These are phyloP conservation scores for Rhagonycha fulva DNA, from an alignment of 2,888 invertebrate species.

Conservation along the genomic window DNA sequence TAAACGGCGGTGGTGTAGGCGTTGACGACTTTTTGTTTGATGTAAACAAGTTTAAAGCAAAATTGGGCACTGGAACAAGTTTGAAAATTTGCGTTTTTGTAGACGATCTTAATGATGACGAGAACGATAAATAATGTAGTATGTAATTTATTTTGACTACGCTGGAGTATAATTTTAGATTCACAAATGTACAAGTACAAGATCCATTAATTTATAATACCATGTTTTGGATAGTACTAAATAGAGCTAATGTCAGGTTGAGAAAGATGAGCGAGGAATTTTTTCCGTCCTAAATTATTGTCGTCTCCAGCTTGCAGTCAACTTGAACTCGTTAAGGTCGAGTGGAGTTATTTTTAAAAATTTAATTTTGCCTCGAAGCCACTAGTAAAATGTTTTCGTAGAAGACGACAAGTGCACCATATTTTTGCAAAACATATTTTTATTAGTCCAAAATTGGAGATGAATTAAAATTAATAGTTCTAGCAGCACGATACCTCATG, in stretches of 20 bases:
- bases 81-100: neutral
- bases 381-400: too few relatives aligned
- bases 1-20: neutral
- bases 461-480: neutral
- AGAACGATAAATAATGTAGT: neutral
- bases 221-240: neutral
- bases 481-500: neutral
- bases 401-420: neutral
- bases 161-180: neutral
- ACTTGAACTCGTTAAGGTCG: neutral
- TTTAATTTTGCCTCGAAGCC: neutral
- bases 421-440: neutral
- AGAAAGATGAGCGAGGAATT: neutral
- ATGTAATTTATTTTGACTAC: neutral
- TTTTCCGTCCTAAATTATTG: neutral
- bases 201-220: neutral
- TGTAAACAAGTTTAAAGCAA: neutral
- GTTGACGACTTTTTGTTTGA: neutral
- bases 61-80: neutral
- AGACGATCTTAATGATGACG: neutral
- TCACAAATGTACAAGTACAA: neutral
- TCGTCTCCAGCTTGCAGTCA: neutral
- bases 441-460: neutral
- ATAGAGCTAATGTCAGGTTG: neutral
- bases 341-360: neutral